Evolutionary conservation across 2,797 vertebrate species (phyloP).

Genomic region (Dicrostonyx torquatus): DNA sequence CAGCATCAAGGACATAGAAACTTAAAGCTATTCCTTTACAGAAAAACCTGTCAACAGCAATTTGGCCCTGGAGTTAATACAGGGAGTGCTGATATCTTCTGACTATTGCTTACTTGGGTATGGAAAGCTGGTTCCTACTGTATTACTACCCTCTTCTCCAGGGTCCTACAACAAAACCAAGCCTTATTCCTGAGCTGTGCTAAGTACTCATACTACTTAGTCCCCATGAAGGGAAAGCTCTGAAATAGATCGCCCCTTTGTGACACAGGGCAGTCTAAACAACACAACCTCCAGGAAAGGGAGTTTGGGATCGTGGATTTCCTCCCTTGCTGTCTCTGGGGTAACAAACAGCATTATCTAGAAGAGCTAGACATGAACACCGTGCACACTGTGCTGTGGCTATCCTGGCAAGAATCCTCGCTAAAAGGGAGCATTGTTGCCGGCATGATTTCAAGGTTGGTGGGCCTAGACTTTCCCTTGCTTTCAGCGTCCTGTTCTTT

Average conservation of each 20-base stretch:
- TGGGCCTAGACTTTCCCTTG: slow-evolving; percentile 52
- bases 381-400: neutral
- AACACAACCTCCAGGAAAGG: slow-evolving; percentile 37
- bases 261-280: slow-evolving; percentile 57
- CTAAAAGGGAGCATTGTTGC: slow-evolving; percentile 19
- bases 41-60: slow-evolving; percentile 27
- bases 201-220: slow-evolving; percentile 48
- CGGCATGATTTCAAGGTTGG: slow-evolving; percentile 48
- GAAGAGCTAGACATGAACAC: slow-evolving; percentile 4
- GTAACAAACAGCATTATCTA: neutral
- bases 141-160: neutral
- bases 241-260: slow-evolving; percentile 48
- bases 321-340: neutral
- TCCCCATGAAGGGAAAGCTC: slow-evolving; percentile 53
- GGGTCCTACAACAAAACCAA: slow-evolving; percentile 47
- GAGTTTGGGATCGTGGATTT: slow-evolving; percentile 19
- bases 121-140: slow-evolving; percentile 15
- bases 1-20: slow-evolving; percentile 20
- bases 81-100: slow-evolving; percentile 11
- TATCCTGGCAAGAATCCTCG: neutral
- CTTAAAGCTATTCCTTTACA: slow-evolving; percentile 22
- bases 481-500: slow-evolving; percentile 59
- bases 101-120: neutral
- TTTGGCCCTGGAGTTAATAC: neutral
- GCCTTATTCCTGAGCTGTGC: neutral